Evolutionary conservation across 1,140 invertebrate genomes (phyloP), one percentile per base, ranked within the genome.

Genomic region (Brachionus rotundiformis): DNA sequence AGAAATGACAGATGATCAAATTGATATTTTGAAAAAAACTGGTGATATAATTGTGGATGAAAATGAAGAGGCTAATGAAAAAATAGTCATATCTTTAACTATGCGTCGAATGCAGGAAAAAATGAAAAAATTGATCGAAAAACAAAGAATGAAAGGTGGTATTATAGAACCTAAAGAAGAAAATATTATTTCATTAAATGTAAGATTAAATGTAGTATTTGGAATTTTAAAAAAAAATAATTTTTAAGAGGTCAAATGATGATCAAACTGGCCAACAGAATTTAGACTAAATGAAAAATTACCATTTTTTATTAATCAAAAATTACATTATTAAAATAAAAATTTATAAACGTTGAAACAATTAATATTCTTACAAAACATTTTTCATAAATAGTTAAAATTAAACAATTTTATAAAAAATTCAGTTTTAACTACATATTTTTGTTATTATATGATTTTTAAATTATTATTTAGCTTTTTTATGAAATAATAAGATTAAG

Each of bases 111-210:
- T 59, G 41, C 76, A 79, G 16, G 31, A 33, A 54, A 59, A 79
- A 31, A 59, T 79, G 47, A 79, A 54, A 41, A 59, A 8, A 0
- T 27, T 79, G 4, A 59, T 25, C n/a, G 76, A 79, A 59, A 79
- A 59, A 63, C 76, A 79, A 63, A 25, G 33, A 39, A 11, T 29
- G 1, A 27, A 8, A 29, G 76, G 76, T 41, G 76, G 76, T 1
- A 79, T 79, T 13, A 79, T 79, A 25, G 76, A 79, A 33, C 19
- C 23, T 1, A 79, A 59, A n/a, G 47, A 79, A 33, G 76, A 79
- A 25, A 3, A 8, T 7, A 63, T 79, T 13, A 79, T 79, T 13
- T 29, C 25, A 11, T 31, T 79, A 19, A 79, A 13, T 11, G 76
- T 79, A 79, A n/a, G 19, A n/a, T 6, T 79, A 10, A 79, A 41